Evolutionary conservation across 2,113 vertebrate species (phyloP), one percentile per base, ranked within the genome.

Genomic region (Trematocara nigrifrons): DNA sequence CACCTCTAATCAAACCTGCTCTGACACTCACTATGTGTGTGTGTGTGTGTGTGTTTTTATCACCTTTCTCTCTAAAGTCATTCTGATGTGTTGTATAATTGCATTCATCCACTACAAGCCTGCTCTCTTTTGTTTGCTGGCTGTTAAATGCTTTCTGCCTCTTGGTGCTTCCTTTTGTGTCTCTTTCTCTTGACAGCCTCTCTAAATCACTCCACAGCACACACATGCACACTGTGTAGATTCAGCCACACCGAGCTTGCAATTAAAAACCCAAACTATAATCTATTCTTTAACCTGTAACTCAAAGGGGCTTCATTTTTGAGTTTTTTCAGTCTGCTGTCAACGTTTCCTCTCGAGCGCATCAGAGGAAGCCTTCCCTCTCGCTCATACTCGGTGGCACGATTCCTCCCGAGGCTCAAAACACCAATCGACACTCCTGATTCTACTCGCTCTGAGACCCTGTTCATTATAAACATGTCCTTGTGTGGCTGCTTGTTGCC

Each of bases 1-100:
- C 64, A 29, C 66, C 52, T 90, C 88, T 35, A 76, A 64, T 84
- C 84, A 87, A 79, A 88, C 81, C 77, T 61, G 29, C 81, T 57
- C 29, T 79, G 59, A 88, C 66, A 51, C 61, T n/a, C 57, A 10
- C 31, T 29, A 56, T 53, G 59, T 69, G 64, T 53, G 59, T 69
- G 40, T 61, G 52, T 54, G 52, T 7, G 31, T 33, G 31, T 7
- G 31, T 33, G 31, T 33, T 54, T 13, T 20, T 79, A 20, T 33
- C 76, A 16, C 83, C 79, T 86, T 84, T 84, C 33, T 78, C 64
- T 83, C 82, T 64, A 52, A 80, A 90, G 82, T 71, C 40, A 6
- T 7, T 12, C 83, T 81, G 74, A 81, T 16, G 45, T 31, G 66
- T 87, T 79, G 81, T 78, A 79, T 87, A 90, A 84, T 86, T 84